Evolutionary conservation across 2,888 invertebrate species (phyloP), one percentile per base, ranked within the genome.

Genomic region (Ellobium chinense): DNA sequence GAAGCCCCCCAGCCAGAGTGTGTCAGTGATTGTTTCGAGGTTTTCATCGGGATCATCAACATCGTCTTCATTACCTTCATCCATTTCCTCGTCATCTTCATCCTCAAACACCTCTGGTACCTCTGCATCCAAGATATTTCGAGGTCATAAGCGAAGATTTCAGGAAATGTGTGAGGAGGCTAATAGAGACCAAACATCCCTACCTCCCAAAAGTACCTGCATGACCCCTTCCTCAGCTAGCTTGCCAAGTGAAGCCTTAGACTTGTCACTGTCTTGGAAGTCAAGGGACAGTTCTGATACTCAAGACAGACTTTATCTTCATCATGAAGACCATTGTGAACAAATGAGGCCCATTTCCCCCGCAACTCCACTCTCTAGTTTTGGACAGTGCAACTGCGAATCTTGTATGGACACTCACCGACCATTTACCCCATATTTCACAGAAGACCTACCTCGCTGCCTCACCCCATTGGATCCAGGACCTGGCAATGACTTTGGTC

Each of bases 21-120:
- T 87, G 31, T 86, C 88, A 0, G 87, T 86, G 27, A 87, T 87
- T 58, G 84, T 86, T 62, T 84, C 85, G 29, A 80, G 66, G 74
- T 76, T 56, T 73, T 80, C 72, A 54, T 31, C 27, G 75, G n/a
- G n/a, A n/a, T 56, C 39, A 24, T 24, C 65, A 27, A 14, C 54
- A 39, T 63, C 68, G 27, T 34, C 37, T 36, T 58, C 66, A 54
- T 58, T 27, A 1, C 2, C 36, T 21, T 37, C 66, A 37, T 31
- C n/a, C 12, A 62, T 18, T 21, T 31, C 39, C 12, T 27, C 76
- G 66, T 37, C 60, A 27, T 21, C 75, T 46, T 68, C 54, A 31
- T 54, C 60, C 54, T 65, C 46, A 58, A 39, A 14, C 0, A 14
- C 37, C 27, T 75, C 70, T 31, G 39, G 21, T 27, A 70, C 54